Percentiles rank a stretch among this genome's conserved stretches.
Evolutionary conservation across 2,113 vertebrate species (phyloP).

Genomic region (Typhlomys cinereus): DNA sequence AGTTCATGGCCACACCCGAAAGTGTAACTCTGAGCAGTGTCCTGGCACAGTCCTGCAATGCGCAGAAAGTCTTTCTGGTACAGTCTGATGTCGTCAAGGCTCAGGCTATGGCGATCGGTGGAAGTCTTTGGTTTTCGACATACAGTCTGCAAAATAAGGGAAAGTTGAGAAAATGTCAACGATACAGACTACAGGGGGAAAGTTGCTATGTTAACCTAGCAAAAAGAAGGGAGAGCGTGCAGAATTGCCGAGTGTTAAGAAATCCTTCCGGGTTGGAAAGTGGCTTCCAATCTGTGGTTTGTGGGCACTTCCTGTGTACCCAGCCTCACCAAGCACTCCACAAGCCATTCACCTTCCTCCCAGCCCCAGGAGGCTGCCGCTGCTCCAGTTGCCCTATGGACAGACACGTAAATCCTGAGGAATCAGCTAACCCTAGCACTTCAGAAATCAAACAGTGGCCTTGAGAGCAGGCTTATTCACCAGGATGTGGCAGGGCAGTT

Average conservation of each 20-base stretch:
- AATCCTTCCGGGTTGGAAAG: neutral
- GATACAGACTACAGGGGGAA: neutral
- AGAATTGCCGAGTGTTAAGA: neutral
- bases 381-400: neutral
- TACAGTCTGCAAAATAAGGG: slow-evolving; percentile 81
- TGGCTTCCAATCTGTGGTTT: neutral
- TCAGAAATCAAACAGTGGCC: neutral
- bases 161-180: neutral
- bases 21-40: slow-evolving; percentile 98
- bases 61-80: slow-evolving; percentile 96
- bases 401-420: neutral
- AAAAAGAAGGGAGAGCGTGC: neutral
- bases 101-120: slow-evolving; percentile 96
- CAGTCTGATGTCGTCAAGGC: slow-evolving; percentile 96
- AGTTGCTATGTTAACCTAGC: neutral
- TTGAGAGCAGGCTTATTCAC: neutral
- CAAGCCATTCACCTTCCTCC: neutral
- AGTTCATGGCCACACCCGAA: slow-evolving; percentile 95
- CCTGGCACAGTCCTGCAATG: slow-evolving; percentile 95
- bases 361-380: neutral
- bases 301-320: too few species aligned
- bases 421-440: neutral
- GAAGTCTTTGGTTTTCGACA: slow-evolving; percentile 95
- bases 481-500: neutral
- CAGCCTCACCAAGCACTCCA: neutral